These are phyloP conservation scores for Mirounga angustirostris DNA, from an alignment of 2,113 vertebrate species.

Conservation along the genomic window DNA sequence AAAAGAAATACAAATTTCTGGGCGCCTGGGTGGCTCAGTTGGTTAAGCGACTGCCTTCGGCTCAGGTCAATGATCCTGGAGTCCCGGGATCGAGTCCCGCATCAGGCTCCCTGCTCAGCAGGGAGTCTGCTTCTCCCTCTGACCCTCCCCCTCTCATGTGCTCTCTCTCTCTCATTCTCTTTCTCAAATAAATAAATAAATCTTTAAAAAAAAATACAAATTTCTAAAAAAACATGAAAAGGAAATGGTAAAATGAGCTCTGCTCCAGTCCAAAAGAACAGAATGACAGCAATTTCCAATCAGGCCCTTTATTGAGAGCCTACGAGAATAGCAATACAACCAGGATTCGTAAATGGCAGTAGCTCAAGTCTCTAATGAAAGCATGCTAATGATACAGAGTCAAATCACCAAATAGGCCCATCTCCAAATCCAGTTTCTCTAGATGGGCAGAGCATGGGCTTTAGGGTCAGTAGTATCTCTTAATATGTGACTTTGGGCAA, in stretches of 20 bases:
- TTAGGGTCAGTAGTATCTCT: neutral
- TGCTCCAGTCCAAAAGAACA: neutral
- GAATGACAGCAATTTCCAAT: neutral
- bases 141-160: too few species aligned
- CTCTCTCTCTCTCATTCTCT: too few species aligned
- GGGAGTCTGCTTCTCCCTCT: too few species aligned
- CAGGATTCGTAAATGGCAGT: neutral
- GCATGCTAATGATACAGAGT: neutral
- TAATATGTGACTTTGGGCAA: slow-evolving; percentile 3
- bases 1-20: slow-evolving; percentile 16
- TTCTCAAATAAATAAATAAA: too few species aligned
- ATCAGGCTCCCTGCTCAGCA: too few species aligned
- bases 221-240: slow-evolving; percentile 7
- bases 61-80: too few species aligned
- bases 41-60: too few species aligned
- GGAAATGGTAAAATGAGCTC: neutral
- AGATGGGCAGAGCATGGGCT: neutral
- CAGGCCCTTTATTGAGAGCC: slow-evolving; percentile 2
- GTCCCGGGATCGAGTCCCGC: too few species aligned
- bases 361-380: slow-evolving; percentile 19
- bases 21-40: too few species aligned
- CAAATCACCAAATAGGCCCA: neutral
- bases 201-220: slow-evolving; percentile 2
- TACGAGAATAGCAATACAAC: neutral
- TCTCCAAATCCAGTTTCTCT: neutral